Conservation (phyloP, 1,140 invertebrate genomes). For the Drosophila ambigua region DNA sequence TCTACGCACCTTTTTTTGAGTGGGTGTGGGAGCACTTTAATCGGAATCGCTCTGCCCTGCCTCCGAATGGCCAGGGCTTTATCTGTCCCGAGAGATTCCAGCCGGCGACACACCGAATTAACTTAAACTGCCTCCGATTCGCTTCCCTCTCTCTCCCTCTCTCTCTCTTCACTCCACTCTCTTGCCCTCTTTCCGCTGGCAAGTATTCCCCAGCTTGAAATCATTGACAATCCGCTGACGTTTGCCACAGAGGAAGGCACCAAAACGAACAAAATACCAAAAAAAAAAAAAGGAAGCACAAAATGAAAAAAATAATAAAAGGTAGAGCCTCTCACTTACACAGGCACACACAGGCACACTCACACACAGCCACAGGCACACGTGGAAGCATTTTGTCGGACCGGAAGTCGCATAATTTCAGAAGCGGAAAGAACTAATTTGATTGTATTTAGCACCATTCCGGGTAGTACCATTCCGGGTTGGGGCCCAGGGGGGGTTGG, state of each 20-base stretch:
- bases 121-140: too few relatives aligned
- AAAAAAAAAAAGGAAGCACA: conserved; percentile 8
- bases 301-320: conserved; percentile 10
- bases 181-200: background rate
- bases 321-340: too few relatives aligned
- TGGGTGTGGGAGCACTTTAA: too few relatives aligned
- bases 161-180: too few relatives aligned
- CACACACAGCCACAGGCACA: conserved; percentile 11
- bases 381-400: conserved; percentile 59
- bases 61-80: too few relatives aligned
- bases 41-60: too few relatives aligned
- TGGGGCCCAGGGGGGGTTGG: background rate
- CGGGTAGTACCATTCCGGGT: background rate
- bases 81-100: too few relatives aligned
- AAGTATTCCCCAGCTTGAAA: conserved; percentile 29
- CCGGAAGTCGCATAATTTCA: conserved; percentile 73
- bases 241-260: conserved; percentile 12
- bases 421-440: conserved; percentile 74
- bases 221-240: conserved; percentile 48
- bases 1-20: too few relatives aligned
- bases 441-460: conserved; percentile 67
- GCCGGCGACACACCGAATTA: too few relatives aligned
- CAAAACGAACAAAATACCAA: conserved; percentile 7
- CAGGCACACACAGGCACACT: too few relatives aligned
- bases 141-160: too few relatives aligned